Evolutionary conservation across 2,888 invertebrate genomes (phyloP), one percentile per base, ranked within the genome.

Genomic region (Tetramorium bicarinatum): DNA sequence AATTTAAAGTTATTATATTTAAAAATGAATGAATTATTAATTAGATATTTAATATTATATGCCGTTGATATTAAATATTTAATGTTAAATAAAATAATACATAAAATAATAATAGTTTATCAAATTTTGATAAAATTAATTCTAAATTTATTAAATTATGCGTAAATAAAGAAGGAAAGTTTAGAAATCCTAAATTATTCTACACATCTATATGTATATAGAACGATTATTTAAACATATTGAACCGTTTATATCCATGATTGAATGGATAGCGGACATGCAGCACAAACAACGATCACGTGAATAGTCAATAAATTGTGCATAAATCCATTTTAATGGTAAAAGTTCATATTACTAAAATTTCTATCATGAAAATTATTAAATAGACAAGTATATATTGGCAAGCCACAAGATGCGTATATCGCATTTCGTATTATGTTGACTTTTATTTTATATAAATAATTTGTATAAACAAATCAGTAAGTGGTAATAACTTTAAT

Each of bases 271-370:
- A 61, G n/a, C 9, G 25, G 13, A 56, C 7, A 29, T 61, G 11
- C 13, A 11, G 4, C n/a, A 29, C 34, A 61, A 59, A 61, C 25
- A 47, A 9, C 13, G 15, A 34, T 47, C 6, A 38, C 11, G n/a
- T 59, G 15, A 25, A 75, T 75, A 62, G 38, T 62, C 21, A 75
- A 49, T 59, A 38, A 38, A 41, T 62, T 1, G 15, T 41, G 15
- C 47, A 62, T 75, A 75, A 62, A 75, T 62, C 2, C 2, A 61
- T 59, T 9, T 34, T 75, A 47, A 62, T 61, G 4, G 15, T 18
- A 1, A 15, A 49, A 62, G 21, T 61, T 61, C 0, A n/a, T 61
- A 13, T 29, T 47, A 8, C 21, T 61, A 21, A 75, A 49, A 49
- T 62, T 15, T 75, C 4, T 34, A 8, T 4, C n/a, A 15, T 11